Conservation (phyloP, 2,797 vertebrate species). For the Orestias chungarensis region DNA sequence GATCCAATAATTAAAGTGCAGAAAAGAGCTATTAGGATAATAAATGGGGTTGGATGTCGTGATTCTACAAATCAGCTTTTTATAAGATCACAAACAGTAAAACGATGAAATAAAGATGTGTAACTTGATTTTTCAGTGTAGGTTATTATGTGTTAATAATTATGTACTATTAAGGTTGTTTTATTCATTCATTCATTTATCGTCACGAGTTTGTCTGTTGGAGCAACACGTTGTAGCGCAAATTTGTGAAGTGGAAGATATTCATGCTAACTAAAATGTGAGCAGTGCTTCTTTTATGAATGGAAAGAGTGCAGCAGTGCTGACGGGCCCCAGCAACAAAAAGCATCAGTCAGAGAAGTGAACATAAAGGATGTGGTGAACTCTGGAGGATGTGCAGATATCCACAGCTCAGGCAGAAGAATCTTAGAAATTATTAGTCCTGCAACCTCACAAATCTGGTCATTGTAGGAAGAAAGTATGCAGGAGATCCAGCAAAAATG, state of each 20-base stretch:
- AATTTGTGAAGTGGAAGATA: neutral
- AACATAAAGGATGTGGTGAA: neutral
- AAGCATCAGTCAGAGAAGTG: neutral
- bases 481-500: too few species aligned
- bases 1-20: too few species aligned
- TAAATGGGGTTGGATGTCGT: too few species aligned
- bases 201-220: neutral
- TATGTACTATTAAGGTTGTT: too few species aligned
- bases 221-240: neutral
- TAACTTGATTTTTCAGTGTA: too few species aligned
- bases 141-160: too few species aligned
- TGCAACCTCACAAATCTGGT: neutral
- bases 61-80: too few species aligned
- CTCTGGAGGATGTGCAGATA: neutral
- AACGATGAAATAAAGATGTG: too few species aligned
- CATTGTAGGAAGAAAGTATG: neutral
- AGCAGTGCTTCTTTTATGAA: neutral
- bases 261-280: neutral
- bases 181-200: too few species aligned
- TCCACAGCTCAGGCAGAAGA: neutral
- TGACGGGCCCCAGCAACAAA: neutral
- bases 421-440: neutral
- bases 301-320: neutral
- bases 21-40: too few species aligned
- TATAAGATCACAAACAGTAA: too few species aligned